Percentiles rank a stretch among this genome's conserved stretches.
These are phyloP conservation scores for Aplocera efformata DNA, from an alignment of 2,888 invertebrate species.

Conservation along the genomic window DNA sequence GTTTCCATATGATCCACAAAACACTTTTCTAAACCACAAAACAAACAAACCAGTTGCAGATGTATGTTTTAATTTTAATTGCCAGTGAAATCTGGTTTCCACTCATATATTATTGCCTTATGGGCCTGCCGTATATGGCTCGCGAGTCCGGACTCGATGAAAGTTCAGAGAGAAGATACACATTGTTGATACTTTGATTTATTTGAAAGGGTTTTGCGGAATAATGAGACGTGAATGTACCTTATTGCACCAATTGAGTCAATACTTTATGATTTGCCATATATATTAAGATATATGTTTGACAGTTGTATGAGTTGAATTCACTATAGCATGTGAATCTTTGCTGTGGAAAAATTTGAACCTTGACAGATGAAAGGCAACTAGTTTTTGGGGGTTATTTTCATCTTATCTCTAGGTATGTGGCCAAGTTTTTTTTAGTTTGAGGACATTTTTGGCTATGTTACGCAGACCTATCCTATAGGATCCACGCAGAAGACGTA, in stretches of 20 bases:
- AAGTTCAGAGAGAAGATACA: conserved; percentile 24
- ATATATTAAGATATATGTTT: conserved; percentile 6
- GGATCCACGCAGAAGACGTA: no score
- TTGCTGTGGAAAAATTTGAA: no score
- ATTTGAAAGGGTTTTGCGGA: conserved; percentile 16
- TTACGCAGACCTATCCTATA: no score
- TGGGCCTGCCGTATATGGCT: conserved; percentile 17
- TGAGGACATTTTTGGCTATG: no score
- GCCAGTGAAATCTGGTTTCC: conserved; percentile 29
- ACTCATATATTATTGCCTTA: conserved; percentile 30
- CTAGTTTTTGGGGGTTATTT: no score
- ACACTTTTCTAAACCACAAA: conserved; percentile 9
- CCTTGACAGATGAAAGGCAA: no score
- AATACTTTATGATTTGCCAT: conserved; percentile 14
- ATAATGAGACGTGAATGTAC: conserved; percentile 21
- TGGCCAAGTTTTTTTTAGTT: no score
- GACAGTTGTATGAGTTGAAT: no score
- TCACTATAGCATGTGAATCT: no score
- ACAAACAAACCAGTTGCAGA: conserved; percentile 20
- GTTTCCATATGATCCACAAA: not conserved
- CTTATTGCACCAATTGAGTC: conserved; percentile 17
- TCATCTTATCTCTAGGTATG: no score
- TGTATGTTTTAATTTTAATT: conserved; percentile 34
- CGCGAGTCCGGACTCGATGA: conserved; percentile 16
- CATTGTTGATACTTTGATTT: conserved; percentile 24